phyloP scores from a whole-genome alignment of 2,797 vertebrate genomes.

The Gastrophryne carolinensis region DNA sequence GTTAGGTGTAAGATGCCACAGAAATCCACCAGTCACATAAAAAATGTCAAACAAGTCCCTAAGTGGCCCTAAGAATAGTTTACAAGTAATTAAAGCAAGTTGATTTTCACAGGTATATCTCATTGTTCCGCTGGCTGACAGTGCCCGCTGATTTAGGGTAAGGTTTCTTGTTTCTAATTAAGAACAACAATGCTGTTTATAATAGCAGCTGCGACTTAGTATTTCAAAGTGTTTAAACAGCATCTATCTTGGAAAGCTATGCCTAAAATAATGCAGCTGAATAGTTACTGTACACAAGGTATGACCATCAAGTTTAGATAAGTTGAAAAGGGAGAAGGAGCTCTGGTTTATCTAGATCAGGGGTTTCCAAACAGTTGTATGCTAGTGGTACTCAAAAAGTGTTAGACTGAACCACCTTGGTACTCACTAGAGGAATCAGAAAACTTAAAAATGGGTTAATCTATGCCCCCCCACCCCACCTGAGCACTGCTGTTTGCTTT shows the following conservation, averaged over 20 bases:
- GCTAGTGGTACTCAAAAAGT: too few species aligned
- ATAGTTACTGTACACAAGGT: background rate
- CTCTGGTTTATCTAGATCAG: too few species aligned
- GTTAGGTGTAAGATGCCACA: background rate
- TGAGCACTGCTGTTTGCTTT: too few species aligned
- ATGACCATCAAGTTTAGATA: too few species aligned
- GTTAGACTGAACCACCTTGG: too few species aligned
- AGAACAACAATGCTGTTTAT: background rate
- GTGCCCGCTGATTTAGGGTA: background rate
- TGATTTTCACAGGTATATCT: background rate
- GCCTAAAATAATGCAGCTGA: background rate
- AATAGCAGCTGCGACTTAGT: background rate
- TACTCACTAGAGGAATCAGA: too few species aligned
- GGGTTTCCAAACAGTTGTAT: too few species aligned
- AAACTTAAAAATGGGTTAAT: too few species aligned
- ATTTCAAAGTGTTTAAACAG: background rate
- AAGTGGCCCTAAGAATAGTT: background rate
- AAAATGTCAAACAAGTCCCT: background rate
- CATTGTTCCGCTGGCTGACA: conserved; percentile 11
- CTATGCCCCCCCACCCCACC: too few species aligned
- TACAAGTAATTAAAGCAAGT: background rate
- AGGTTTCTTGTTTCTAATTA: conserved; percentile 16
- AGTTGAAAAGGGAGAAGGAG: too few species aligned
- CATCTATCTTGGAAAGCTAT: background rate
- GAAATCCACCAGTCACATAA: background rate